Conservation (phyloP, 2,113 vertebrate species). For the Anthoscopus minutus region DNA sequence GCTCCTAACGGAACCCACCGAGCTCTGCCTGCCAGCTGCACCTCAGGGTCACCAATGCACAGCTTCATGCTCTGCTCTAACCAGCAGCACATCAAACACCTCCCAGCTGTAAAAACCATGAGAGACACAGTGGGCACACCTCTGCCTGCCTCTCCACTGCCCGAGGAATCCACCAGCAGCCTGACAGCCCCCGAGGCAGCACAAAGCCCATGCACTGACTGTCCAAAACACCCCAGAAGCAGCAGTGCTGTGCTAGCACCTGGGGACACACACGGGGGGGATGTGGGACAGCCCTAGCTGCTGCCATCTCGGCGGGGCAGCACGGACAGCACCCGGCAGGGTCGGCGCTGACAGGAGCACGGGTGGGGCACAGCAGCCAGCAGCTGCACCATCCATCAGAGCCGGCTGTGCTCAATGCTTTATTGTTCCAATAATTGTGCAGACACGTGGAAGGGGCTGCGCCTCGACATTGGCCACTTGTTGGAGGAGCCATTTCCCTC, state of each 20-base stretch:
- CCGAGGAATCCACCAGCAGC: not conserved
- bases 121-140: fast-evolving
- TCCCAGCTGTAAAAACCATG: not conserved
- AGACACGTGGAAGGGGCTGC: slow-evolving; percentile 17
- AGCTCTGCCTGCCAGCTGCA: not conserved
- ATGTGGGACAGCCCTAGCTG: fast-evolving
- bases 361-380: not conserved
- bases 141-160: not conserved
- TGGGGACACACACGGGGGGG: fast-evolving
- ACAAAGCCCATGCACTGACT: fast-evolving
- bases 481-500: not conserved
- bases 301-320: fast-evolving
- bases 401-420: not conserved
- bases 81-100: not conserved
- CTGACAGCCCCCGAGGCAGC: fast-evolving
- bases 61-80: fast-evolving
- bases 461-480: not conserved
- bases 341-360: not conserved
- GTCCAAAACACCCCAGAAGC: not conserved
- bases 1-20: not conserved
- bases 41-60: no score
- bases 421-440: not conserved
- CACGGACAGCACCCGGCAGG: fast-evolving
- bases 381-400: not conserved
- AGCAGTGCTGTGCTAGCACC: fast-evolving